phyloP scores from a whole-genome alignment of 2,797 vertebrate species.

The Notolepis coatsorum region DNA sequence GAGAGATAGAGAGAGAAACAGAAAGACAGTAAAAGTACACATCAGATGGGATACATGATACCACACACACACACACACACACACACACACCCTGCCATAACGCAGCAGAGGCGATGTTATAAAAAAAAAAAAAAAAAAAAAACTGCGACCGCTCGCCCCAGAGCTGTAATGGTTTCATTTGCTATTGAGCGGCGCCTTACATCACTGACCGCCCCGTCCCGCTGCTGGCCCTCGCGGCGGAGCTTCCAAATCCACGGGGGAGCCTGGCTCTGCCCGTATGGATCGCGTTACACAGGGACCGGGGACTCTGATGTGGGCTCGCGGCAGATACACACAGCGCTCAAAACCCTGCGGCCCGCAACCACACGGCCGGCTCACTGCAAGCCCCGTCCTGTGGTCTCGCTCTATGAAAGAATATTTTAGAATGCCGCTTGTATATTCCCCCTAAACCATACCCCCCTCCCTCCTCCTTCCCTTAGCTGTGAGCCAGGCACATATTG shows the following conservation, averaged over 20 bases:
- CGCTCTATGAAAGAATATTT: constrained; percentile 72
- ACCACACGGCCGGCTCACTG: constrained; percentile 63
- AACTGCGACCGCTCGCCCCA: constrained; percentile 4
- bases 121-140: background rate
- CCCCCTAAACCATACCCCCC: constrained; percentile 48
- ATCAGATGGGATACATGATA: too few species aligned
- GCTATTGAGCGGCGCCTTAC: constrained; percentile 57
- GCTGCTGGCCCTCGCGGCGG: constrained; percentile 54
- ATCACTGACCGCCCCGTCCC: constrained; percentile 62
- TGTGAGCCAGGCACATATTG: constrained; percentile 47
- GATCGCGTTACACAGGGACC: constrained; percentile 74
- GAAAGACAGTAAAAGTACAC: background rate
- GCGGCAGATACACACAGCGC: constrained; percentile 63
- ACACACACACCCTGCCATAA: constrained; percentile 3
- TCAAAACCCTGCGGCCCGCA: constrained; percentile 66
- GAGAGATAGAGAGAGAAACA: background rate
- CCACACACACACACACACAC: constrained; percentile 9
- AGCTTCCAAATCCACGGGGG: constrained; percentile 62
- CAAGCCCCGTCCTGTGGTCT: constrained; percentile 72
- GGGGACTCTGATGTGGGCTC: constrained; percentile 78
- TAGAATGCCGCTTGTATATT: constrained; percentile 66
- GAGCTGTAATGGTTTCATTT: constrained; percentile 52
- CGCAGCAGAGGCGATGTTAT: background rate
- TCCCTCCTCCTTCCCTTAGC: background rate
- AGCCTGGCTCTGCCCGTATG: constrained; percentile 61